Conservation (phyloP, 1,140 invertebrate species). For the Hestina assimilis region DNA sequence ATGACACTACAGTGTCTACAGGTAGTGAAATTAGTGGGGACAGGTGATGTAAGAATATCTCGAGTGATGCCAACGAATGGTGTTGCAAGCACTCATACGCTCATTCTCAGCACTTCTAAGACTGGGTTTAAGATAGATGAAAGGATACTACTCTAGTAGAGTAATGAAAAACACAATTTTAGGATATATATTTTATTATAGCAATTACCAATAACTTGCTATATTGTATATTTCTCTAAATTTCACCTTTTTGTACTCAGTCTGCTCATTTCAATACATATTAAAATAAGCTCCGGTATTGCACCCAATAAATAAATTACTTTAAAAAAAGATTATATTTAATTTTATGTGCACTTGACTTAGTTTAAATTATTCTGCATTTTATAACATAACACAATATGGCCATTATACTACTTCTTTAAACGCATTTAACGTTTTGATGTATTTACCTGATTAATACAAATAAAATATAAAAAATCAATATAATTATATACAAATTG, state of each 20-base stretch:
- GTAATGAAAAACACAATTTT: conserved; percentile 14
- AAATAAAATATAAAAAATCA: no score
- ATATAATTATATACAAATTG: no score
- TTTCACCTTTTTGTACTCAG: conserved; percentile 56
- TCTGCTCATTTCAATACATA: conserved; percentile 31
- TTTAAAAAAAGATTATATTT: conserved; percentile 10
- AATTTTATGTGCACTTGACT: conserved; percentile 4
- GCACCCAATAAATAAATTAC: conserved; percentile 4
- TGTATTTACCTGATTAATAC: no score
- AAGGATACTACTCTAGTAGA: not conserved
- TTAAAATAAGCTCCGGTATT: conserved; percentile 20
- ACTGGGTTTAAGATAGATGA: not conserved
- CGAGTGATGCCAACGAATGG: no score
- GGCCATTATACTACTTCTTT: conserved; percentile 3
- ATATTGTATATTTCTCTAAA: conserved; percentile 39
- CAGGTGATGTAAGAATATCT: no score
- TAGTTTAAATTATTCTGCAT: not conserved
- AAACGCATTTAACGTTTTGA: no score
- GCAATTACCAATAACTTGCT: conserved; percentile 38
- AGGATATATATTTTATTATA: conserved; percentile 45
- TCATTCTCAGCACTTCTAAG: no score
- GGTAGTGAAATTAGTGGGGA: no score
- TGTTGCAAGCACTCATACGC: no score
- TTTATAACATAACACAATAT: not conserved
- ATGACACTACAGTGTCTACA: no score